These are phyloP conservation scores for Lacerta bilineata DNA, from an alignment of 2,797 vertebrate species.

Conservation along the genomic window DNA sequence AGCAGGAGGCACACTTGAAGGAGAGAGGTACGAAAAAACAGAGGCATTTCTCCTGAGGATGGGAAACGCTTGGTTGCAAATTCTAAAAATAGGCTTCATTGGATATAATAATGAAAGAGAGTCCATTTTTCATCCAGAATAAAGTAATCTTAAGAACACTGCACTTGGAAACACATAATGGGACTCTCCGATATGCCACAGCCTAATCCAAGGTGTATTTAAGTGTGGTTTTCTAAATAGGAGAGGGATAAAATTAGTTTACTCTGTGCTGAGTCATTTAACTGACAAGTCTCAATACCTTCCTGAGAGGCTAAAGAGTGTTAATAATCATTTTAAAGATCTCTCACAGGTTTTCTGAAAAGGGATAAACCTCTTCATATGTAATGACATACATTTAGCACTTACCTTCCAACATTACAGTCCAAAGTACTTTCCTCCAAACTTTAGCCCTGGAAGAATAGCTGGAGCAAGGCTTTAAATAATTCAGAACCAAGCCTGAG, in stretches of 20 bases:
- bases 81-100: background rate
- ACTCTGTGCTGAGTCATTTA: slow-evolving; percentile 17
- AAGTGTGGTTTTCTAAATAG: background rate
- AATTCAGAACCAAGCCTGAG: slow-evolving; percentile 13
- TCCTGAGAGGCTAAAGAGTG: slow-evolving; percentile 24
- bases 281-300: background rate
- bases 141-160: background rate
- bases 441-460: slow-evolving; percentile 25
- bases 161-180: background rate
- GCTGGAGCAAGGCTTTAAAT: slow-evolving; percentile 17
- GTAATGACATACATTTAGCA: background rate
- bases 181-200: background rate
- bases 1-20: background rate
- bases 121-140: too few species aligned
- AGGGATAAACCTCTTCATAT: slow-evolving; percentile 18
- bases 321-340: slow-evolving; percentile 35
- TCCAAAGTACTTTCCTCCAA: slow-evolving; percentile 11
- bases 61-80: too few species aligned
- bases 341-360: slow-evolving; percentile 15
- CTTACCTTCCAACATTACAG: slow-evolving; percentile 14
- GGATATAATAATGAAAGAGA: too few species aligned
- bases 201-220: background rate
- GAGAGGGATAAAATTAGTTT: slow-evolving; percentile 12
- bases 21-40: background rate
- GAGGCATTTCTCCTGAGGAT: background rate